Evolutionary conservation across 2,113 vertebrate genomes (phyloP).

Genomic region (Archilochus colubris): DNA sequence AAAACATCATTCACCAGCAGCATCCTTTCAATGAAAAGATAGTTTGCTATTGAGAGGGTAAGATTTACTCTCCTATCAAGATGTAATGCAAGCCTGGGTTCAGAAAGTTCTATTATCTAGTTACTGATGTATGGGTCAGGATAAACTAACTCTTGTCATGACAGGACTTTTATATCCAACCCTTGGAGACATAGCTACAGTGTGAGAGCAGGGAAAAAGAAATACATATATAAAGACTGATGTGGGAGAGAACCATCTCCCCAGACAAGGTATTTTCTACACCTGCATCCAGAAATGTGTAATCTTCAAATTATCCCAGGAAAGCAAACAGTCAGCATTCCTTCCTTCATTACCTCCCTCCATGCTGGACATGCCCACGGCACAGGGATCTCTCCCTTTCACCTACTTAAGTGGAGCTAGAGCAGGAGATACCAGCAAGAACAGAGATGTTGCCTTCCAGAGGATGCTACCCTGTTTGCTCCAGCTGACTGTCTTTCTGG

Average conservation of each 20-base stretch:
- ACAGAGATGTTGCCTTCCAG: not conserved
- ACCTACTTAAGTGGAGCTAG: not conserved
- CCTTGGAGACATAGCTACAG: not conserved
- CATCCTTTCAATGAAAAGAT: not conserved
- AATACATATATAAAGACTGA: not conserved
- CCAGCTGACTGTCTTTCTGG: not conserved
- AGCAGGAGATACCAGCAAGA: not conserved
- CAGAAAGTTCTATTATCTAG: not conserved
- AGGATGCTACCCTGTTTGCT: not conserved
- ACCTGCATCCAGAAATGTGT: not conserved
- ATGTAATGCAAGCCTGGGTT: not conserved
- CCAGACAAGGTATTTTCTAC: not conserved
- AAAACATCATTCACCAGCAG: not conserved
- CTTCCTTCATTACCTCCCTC: not conserved
- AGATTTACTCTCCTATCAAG: not conserved
- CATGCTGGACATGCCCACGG: rapidly evolving
- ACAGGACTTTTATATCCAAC: not conserved
- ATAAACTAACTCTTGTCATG: not conserved
- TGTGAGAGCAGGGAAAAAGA: not conserved
- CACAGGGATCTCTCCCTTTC: not conserved
- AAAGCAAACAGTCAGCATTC: not conserved
- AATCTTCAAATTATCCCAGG: not conserved
- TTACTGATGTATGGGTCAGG: not conserved
- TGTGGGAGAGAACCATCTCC: not conserved
- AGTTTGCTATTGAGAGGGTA: not conserved